A percentile compares a stretch with the other conserved stretches of the same genome.
These are phyloP conservation scores for Chironomus riparius DNA, from an alignment of 2,888 invertebrate genomes.

Conservation along the genomic window DNA sequence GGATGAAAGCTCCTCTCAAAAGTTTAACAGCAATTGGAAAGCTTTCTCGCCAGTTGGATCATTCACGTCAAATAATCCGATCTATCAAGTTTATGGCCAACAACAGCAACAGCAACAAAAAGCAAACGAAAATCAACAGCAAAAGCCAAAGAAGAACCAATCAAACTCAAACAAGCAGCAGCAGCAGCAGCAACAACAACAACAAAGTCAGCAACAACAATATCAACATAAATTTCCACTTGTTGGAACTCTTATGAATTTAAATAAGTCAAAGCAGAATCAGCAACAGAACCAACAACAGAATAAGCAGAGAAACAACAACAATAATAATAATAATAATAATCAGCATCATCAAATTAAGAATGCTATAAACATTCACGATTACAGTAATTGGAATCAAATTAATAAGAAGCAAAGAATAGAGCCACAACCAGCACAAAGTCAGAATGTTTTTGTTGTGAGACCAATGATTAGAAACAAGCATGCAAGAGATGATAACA, in stretches of 20 bases:
- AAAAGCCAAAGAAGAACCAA: neutral
- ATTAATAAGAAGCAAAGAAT: constrained; percentile 12
- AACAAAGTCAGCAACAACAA: neutral
- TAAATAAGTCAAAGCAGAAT: neutral
- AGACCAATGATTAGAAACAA: constrained; percentile 4
- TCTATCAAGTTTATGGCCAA: constrained; percentile 9
- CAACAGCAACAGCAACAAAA: constrained; percentile 1
- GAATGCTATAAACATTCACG: neutral
- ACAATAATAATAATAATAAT: neutral
- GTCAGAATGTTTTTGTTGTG: neutral
- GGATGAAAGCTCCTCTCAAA: neutral
- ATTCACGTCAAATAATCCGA: neutral
- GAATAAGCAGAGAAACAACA: neutral
- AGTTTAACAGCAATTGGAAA: constrained; percentile 1
- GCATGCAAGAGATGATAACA: neutral
- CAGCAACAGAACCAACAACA: neutral
- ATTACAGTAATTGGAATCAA: constrained; percentile 5
- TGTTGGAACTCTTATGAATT: neutral
- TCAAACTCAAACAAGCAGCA: neutral
- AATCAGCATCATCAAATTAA: neutral
- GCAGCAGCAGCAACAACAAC: neutral
- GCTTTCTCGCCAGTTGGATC: neutral
- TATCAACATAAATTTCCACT: constrained; percentile 10
- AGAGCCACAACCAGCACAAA: neutral
- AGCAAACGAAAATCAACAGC: neutral